Conservation (phyloP, 1,140 invertebrate species). For the Panagrolaimus sp. region DNA sequence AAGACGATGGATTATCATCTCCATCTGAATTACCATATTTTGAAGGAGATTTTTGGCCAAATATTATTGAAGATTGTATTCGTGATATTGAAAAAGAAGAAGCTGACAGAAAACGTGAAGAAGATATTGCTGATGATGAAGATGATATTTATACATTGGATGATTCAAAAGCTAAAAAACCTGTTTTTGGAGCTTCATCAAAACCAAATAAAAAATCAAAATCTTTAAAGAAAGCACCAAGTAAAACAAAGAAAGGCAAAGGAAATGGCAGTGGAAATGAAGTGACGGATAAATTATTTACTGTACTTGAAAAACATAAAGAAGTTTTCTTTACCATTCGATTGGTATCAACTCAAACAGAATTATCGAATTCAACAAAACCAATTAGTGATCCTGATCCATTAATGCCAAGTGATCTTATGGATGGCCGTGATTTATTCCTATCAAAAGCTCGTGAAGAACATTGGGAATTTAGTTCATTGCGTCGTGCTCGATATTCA, state of each 20-base stretch:
- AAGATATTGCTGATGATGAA: constrained; percentile 60
- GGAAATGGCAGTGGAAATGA: constrained; percentile 90
- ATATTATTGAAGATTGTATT: constrained; percentile 96
- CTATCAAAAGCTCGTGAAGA: constrained; percentile 94
- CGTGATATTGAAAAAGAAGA: constrained; percentile 80
- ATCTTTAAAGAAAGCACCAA: constrained; percentile 76
- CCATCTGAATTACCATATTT: constrained; percentile 92
- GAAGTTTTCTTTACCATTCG: constrained; percentile 92
- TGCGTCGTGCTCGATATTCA: constrained; percentile 87
- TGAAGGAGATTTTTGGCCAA: constrained; percentile 99
- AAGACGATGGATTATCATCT: constrained; percentile 52
- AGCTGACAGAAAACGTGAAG: constrained; percentile 94
- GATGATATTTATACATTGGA: too few species aligned
- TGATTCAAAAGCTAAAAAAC: constrained; percentile 50
- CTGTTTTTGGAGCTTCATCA: too few species aligned
- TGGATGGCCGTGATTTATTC: constrained; percentile 98
- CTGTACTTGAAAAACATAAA: constrained; percentile 98
- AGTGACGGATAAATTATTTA: constrained; percentile 91
- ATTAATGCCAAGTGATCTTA: constrained; percentile 87
- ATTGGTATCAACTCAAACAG: constrained; percentile 70
- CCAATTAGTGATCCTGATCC: constrained; percentile 86
- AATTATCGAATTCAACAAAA: not conserved
- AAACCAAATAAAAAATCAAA: constrained; percentile 83
- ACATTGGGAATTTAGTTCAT: constrained; percentile 96
- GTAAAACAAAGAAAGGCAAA: constrained; percentile 87